Evolutionary conservation across 2,888 invertebrate species (phyloP), one percentile per base, ranked within the genome.

Genomic region (Cheilosia pagana): DNA sequence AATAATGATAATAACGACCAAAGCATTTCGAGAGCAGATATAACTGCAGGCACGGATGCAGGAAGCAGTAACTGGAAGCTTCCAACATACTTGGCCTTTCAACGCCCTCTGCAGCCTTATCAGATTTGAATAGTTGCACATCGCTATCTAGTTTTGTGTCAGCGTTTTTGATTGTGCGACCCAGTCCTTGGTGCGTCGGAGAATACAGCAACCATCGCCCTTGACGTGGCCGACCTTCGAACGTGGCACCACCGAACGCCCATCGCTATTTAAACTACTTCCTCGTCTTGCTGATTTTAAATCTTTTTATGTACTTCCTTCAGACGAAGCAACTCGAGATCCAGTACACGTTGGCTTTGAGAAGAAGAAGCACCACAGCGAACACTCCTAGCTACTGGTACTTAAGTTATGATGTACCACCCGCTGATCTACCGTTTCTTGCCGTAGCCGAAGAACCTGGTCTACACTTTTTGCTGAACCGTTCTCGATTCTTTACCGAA

Each of bases 1-100:
- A n/a, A n/a, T n/a, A n/a, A n/a, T n/a, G n/a, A n/a, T n/a, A n/a
- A n/a, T n/a, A n/a, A 12, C 68, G 43, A 23, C 76, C 86, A 41
- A 86, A 86, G 7, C 79, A 81, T 79, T 53, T 60, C 63, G 28
- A 86, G 65, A 7, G 79, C 81, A 16, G 63, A 70, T 39, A 81
- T 76, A 21, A 81, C 52, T 19, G 67, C 53, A 10, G 86, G 76
- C 0, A 82, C 76, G 3, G 65, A 63, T 48, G 60, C 48, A 6
- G 79, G 79, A 35, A 72, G 52, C 28, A 71, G 41, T 8, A 81
- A 48, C 57, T 75, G 62, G 25, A 62, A 81, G 68, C 48, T 62
- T 75, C 81, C 50, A 81, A 60, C 4, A n/a, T n/a, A 60, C 59
- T 7, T 45, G 59, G 39, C 71, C 71, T 39, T 45, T 57, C 4